These are phyloP conservation scores for Hydractinia echinata DNA, from an alignment of 30 jellyfish, hydroid and myxozoan species.

Conservation along the genomic window DNA sequence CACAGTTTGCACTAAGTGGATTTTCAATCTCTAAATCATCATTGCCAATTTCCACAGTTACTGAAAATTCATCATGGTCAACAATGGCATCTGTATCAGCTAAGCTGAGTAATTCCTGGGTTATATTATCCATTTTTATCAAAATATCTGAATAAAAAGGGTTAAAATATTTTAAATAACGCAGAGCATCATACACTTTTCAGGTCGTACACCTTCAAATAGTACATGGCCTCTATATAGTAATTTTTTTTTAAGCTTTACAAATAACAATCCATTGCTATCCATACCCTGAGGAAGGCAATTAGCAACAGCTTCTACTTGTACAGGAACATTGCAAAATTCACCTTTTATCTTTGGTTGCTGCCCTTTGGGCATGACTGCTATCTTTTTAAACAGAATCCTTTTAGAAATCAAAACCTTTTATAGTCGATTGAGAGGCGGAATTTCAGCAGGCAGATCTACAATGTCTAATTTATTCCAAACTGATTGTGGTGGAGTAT, in stretches of 20 bases:
- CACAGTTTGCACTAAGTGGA: not conserved
- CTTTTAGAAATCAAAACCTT: not conserved
- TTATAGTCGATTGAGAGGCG: slow-evolving; percentile 5
- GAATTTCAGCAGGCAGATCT: no score
- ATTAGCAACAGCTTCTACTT: not conserved
- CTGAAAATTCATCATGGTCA: not conserved
- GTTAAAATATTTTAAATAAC: not conserved
- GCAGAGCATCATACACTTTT: slow-evolving; percentile 1
- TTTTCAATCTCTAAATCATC: not conserved
- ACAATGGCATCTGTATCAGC: not conserved
- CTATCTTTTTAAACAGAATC: not conserved
- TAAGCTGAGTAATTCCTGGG: not conserved
- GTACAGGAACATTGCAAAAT: slow-evolving; percentile 7
- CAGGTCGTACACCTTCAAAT: no score
- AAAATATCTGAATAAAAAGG: not conserved
- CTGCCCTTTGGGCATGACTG: slow-evolving; percentile 23
- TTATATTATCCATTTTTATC: not conserved
- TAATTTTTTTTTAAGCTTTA: not conserved
- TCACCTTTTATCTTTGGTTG: slow-evolving; percentile 7
- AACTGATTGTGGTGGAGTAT: no score
- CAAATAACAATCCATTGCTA: not conserved
- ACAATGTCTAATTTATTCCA: no score
- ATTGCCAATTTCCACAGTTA: not conserved
- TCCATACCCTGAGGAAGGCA: not conserved
- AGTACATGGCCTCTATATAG: not conserved